A percentile compares a stretch with the other conserved stretches of the same genome.
These are phyloP conservation scores for Pithys albifrons DNA, from an alignment of 2,113 vertebrate species.

Conservation along the genomic window DNA sequence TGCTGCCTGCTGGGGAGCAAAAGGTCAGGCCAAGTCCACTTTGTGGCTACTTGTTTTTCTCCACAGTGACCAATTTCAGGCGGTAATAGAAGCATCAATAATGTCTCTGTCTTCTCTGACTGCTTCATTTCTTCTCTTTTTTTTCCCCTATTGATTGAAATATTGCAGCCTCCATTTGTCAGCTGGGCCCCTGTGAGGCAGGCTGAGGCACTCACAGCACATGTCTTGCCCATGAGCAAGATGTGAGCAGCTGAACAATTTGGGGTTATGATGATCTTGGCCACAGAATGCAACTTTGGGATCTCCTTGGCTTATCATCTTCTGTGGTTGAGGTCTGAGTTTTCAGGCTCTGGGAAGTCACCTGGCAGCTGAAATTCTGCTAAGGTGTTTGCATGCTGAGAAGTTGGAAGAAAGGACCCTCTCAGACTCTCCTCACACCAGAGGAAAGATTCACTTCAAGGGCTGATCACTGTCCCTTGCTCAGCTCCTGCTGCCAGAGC, in stretches of 20 bases:
- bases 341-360: not conserved
- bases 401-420: not conserved
- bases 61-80: slow-evolving; percentile 66
- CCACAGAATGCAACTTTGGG: not conserved
- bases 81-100: slow-evolving; percentile 67
- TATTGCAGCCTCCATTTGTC: slow-evolving; percentile 28
- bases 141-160: slow-evolving; percentile 23
- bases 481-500: not conserved
- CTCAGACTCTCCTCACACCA: not conserved
- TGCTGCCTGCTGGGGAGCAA: slow-evolving; percentile 1
- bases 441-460: not conserved
- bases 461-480: not conserved
- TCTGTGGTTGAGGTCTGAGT: not conserved
- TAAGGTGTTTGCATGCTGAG: not conserved
- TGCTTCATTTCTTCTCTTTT: not conserved
- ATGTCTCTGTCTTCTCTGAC: slow-evolving; percentile 45
- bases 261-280: not conserved
- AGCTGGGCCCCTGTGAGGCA: not conserved
- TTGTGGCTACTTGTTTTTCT: slow-evolving; percentile 61
- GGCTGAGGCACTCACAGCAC: not conserved
- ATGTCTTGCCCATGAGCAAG: not conserved
- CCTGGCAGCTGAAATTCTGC: not conserved
- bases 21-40: slow-evolving; percentile 52
- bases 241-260: not conserved
- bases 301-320: not conserved